phyloP scores from a whole-genome alignment of 2,888 invertebrate species.

The Napeogenes sylphis region DNA sequence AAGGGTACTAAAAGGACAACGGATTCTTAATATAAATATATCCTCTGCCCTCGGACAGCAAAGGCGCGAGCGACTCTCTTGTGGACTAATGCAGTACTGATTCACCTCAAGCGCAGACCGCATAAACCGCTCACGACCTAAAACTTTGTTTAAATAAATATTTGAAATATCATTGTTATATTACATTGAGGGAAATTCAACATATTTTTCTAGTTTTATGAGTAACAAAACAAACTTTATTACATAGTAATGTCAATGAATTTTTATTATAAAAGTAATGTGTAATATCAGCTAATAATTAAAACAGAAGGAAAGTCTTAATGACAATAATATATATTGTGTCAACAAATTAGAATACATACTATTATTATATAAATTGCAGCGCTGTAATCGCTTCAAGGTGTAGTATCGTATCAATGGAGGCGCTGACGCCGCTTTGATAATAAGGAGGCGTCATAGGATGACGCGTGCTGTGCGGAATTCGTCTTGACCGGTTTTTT shows the following conservation, averaged over 20 bases:
- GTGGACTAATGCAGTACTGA: conserved; percentile 73
- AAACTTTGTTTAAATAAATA: conserved; percentile 69
- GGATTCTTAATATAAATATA: conserved; percentile 72
- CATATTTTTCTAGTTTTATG: background rate
- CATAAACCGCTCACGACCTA: conserved; percentile 62
- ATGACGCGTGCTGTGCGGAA: conserved; percentile 58
- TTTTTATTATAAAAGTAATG: no score
- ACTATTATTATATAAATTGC: conserved; percentile 8
- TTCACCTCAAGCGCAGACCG: conserved; percentile 66
- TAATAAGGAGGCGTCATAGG: conserved; percentile 56
- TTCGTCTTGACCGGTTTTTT: conserved; percentile 43
- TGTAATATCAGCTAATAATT: no score
- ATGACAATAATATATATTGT: no score
- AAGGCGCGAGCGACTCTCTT: conserved; percentile 70
- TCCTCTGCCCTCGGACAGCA: conserved; percentile 52
- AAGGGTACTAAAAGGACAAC: conserved; percentile 50
- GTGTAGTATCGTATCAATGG: conserved; percentile 42
- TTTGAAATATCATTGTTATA: conserved; percentile 44
- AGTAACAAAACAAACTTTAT: no score
- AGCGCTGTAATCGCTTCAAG: conserved; percentile 50
- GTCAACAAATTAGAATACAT: no score
- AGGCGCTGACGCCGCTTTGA: conserved; percentile 52
- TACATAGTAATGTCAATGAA: no score
- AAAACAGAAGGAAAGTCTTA: no score
- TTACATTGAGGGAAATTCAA: background rate